Evolutionary conservation across 1,140 invertebrate genomes (phyloP).

Genomic region (Homarus americanus): DNA sequence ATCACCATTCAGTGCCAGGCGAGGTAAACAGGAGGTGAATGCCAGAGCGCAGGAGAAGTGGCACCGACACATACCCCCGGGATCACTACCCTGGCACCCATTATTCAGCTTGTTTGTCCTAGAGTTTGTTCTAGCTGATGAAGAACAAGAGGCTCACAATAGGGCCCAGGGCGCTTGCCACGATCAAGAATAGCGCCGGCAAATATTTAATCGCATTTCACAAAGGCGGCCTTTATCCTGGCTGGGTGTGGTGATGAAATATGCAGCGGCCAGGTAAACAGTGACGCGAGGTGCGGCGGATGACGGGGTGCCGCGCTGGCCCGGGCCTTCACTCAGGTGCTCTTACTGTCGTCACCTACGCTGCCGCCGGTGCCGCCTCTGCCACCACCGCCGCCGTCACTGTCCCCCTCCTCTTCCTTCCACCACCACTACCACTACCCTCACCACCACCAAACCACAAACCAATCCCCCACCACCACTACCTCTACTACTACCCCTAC

Average conservation of each 20-base stretch:
- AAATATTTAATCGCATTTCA: slow-evolving; percentile 73
- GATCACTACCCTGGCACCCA: slow-evolving; percentile 59
- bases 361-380: not conserved
- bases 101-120: slow-evolving; percentile 67
- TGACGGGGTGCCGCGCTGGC: slow-evolving; percentile 4
- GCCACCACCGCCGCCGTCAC: not conserved
- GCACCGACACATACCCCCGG: slow-evolving; percentile 62
- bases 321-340: not conserved
- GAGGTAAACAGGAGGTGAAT: slow-evolving; percentile 59
- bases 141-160: slow-evolving; percentile 69
- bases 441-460: not conserved
- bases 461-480: not conserved
- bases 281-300: not conserved
- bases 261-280: slow-evolving; percentile 63
- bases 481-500: not conserved
- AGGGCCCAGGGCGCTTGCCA: slow-evolving; percentile 65
- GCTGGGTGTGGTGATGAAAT: slow-evolving; percentile 65
- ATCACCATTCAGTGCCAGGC: slow-evolving; percentile 51
- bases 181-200: slow-evolving; percentile 67
- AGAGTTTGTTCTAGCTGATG: slow-evolving; percentile 70
- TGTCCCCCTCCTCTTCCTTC: not conserved
- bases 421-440: not conserved
- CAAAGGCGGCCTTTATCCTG: slow-evolving; percentile 64
- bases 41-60: slow-evolving; percentile 56
- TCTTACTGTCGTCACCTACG: not conserved